Base-by-base conservation (phyloP, 2,888 invertebrate genomes). In the Agrochola lychnidis region DNA sequence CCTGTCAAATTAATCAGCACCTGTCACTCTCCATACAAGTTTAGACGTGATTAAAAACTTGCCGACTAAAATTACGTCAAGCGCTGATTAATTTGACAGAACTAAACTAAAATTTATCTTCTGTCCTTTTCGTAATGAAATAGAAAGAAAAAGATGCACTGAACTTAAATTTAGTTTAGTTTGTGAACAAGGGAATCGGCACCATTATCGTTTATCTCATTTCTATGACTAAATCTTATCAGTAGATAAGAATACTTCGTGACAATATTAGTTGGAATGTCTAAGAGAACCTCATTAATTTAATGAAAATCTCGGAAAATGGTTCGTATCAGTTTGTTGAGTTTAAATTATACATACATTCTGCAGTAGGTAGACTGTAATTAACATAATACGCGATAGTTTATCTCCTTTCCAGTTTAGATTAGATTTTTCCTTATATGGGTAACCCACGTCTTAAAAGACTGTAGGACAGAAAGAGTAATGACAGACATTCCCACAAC, bases 161-260 rank as follows among this genome's bases (percentile, higher is more conserved):
- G n/a, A n/a, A n/a, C n/a, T n/a, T n/a, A n/a, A n/a, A n/a, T n/a
- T n/a, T n/a, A n/a, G n/a, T n/a, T n/a, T n/a, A n/a, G n/a, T n/a
- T n/a, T n/a, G n/a, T n/a, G n/a, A n/a, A n/a, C n/a, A n/a, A n/a
- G n/a, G n/a, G n/a, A n/a, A n/a, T n/a, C n/a, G n/a, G n/a, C n/a
- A n/a, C n/a, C n/a, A n/a, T 19, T 64, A 48, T 22, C 9, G 14
- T 63, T 66, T 78, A 78, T 67, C 62, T 63, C 30, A 63, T n/a
- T 73, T 68, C 62, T 73, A 73, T 62, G 62, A 79, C 30, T 73
- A 63, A 79, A 73, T 79, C 62, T 79, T 79, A 79, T 79, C 57
- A n/a, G 25, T 30, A 63, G 79, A 79, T 79, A 79, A 57, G 42
- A 40, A 19, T 61, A 48, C 51, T 45, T 53, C 56, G 53, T 56